Evolutionary conservation across 1,140 invertebrate genomes (phyloP).

Genomic region (Liolophura sinensis): DNA sequence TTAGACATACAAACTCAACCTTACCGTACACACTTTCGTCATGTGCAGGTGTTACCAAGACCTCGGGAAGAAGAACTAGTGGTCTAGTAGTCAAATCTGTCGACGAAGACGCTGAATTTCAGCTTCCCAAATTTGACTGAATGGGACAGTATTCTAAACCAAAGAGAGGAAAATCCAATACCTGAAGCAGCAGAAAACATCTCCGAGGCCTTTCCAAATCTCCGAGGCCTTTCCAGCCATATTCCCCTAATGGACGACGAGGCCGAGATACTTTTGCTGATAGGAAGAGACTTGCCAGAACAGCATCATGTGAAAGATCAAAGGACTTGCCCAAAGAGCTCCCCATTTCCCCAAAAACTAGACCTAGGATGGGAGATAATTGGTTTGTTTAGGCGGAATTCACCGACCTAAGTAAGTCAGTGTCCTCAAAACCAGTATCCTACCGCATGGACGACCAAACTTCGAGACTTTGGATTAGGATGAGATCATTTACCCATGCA

Average conservation of each 20-base stretch:
- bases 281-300: slow-evolving; percentile 19
- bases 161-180: no score
- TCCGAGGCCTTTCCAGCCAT: slow-evolving; percentile 1
- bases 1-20: no score
- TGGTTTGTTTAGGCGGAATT: slow-evolving; percentile 10
- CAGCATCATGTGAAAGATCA: slow-evolving; percentile 26
- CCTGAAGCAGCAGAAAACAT: slow-evolving; percentile 13
- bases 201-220: no score
- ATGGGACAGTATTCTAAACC: no score
- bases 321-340: neutral
- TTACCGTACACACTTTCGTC: no score
- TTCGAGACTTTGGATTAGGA: no score
- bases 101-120: no score
- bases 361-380: slow-evolving; percentile 18
- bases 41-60: no score
- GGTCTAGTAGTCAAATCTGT: no score
- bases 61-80: no score
- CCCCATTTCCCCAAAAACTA: slow-evolving; percentile 13
- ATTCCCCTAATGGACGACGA: slow-evolving; percentile 15
- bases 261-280: slow-evolving; percentile 17
- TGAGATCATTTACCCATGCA: no score
- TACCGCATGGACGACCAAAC: slow-evolving; percentile 6
- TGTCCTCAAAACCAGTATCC: slow-evolving; percentile 8
- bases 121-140: no score
- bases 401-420: slow-evolving; percentile 9